A percentile compares a stretch with the other conserved stretches of the same genome.
phyloP scores from a whole-genome alignment of 2,113 vertebrate species.

The Otolemur garnettii region DNA sequence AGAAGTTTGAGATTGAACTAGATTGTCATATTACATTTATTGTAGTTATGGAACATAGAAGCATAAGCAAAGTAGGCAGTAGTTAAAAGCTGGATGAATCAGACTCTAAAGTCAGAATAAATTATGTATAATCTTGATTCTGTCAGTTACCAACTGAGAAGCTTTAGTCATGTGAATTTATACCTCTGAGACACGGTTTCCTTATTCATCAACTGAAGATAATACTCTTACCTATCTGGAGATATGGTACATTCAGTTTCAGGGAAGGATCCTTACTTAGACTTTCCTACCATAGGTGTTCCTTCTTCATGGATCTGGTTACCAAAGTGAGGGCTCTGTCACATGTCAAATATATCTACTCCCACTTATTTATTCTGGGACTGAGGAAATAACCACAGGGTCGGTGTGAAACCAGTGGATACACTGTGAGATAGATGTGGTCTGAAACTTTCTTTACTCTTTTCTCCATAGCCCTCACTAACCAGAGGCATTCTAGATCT shows the following conservation, averaged over 20 bases:
- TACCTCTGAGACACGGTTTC: not conserved
- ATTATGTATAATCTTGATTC: slow-evolving; percentile 15
- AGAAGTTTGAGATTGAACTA: not conserved
- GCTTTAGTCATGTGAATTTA: not conserved
- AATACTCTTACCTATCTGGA: not conserved
- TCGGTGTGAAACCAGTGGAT: not conserved
- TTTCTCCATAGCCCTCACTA: not conserved
- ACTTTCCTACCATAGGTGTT: not conserved
- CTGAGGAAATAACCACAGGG: not conserved
- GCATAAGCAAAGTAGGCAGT: not conserved
- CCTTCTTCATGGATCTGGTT: not conserved
- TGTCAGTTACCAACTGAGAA: not conserved
- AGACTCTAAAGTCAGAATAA: not conserved
- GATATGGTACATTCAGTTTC: not conserved
- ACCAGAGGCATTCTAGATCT: not conserved
- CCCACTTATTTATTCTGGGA: not conserved
- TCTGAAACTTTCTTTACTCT: not conserved
- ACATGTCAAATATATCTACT: not conserved
- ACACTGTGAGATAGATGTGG: not conserved
- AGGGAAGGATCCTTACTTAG: not conserved
- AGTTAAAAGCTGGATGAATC: not conserved
- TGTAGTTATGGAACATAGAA: not conserved
- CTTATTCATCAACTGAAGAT: not conserved
- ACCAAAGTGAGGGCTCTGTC: not conserved
- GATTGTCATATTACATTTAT: not conserved